Evolutionary conservation across 2,113 vertebrate genomes (phyloP).

Genomic region (Urocitellus parryii): DNA sequence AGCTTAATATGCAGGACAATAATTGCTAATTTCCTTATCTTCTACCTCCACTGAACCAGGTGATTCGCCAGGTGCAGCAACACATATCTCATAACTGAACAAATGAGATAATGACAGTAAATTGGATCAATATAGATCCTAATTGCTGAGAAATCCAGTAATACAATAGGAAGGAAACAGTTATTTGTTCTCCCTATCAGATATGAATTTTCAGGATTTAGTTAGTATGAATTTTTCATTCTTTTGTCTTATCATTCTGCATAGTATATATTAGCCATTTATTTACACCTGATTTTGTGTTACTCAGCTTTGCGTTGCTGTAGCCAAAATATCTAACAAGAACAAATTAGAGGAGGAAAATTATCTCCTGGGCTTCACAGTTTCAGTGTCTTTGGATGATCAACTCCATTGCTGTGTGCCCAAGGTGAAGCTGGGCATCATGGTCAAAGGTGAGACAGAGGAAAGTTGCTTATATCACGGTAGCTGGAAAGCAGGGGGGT

Average conservation of each 20-base stretch:
- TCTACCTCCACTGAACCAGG: not conserved
- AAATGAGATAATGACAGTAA: conserved; percentile 5
- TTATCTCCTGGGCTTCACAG: no score
- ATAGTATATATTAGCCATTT: not conserved
- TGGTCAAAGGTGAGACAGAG: no score
- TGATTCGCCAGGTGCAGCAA: not conserved
- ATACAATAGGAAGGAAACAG: not conserved
- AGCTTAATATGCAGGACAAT: conserved; percentile 8
- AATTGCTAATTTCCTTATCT: conserved; percentile 11
- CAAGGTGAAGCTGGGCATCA: no score
- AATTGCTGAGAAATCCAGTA: not conserved
- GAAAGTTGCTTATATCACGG: no score
- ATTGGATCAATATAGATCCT: not conserved
- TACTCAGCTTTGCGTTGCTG: no score
- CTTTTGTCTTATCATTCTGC: not conserved
- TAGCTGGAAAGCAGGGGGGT: no score
- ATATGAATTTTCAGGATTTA: not conserved
- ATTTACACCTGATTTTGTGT: not conserved
- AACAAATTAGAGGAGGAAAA: no score
- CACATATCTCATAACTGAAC: conserved; percentile 3
- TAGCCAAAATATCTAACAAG: no score
- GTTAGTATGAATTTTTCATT: not conserved
- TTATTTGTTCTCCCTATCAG: not conserved
- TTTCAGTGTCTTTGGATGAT: no score
- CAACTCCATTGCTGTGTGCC: no score